These are phyloP conservation scores for Myripristis murdjan DNA, from an alignment of 2,797 vertebrate genomes.

Conservation along the genomic window DNA sequence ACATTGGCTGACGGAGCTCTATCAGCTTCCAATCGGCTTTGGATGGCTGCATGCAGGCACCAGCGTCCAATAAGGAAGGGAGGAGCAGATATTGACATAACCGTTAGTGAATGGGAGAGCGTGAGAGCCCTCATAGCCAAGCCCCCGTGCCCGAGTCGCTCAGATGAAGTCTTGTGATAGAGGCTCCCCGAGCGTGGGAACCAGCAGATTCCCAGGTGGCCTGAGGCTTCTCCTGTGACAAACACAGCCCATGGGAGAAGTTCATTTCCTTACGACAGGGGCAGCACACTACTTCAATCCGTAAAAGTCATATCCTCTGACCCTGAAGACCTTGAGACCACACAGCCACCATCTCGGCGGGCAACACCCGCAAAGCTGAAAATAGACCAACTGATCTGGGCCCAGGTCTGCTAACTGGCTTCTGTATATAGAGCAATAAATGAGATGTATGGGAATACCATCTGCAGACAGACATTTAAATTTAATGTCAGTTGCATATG, in stretches of 20 bases:
- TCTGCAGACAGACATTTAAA: conserved; percentile 16
- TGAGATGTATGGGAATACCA: conserved; percentile 50
- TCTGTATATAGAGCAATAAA: conserved; percentile 59
- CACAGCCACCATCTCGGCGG: conserved; percentile 57
- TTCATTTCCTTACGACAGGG: conserved; percentile 71
- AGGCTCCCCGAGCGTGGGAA: conserved; percentile 73
- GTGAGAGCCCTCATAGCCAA: conserved; percentile 29
- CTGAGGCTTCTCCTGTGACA: conserved; percentile 71
- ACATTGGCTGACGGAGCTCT: conserved; percentile 5
- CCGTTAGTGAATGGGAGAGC: conserved; percentile 19
- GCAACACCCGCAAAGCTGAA: conserved; percentile 39
- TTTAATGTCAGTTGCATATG: conserved; percentile 5
- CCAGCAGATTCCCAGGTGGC: conserved; percentile 68
- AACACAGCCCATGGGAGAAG: conserved; percentile 68
- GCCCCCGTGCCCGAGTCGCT: conserved; percentile 46
- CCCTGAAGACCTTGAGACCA: conserved; percentile 71
- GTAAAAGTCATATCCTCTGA: conserved; percentile 68
- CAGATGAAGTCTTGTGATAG: conserved; percentile 48
- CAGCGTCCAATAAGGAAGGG: background rate
- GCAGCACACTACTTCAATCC: conserved; percentile 51
- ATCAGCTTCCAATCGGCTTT: conserved; percentile 43
- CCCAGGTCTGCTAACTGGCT: conserved; percentile 37
- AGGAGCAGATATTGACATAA: conserved; percentile 36
- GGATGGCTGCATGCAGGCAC: conserved; percentile 12
- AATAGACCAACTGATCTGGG: conserved; percentile 54